Evolutionary conservation across 2,797 vertebrate genomes (phyloP).

Genomic region (Craterocephalus amniculus): DNA sequence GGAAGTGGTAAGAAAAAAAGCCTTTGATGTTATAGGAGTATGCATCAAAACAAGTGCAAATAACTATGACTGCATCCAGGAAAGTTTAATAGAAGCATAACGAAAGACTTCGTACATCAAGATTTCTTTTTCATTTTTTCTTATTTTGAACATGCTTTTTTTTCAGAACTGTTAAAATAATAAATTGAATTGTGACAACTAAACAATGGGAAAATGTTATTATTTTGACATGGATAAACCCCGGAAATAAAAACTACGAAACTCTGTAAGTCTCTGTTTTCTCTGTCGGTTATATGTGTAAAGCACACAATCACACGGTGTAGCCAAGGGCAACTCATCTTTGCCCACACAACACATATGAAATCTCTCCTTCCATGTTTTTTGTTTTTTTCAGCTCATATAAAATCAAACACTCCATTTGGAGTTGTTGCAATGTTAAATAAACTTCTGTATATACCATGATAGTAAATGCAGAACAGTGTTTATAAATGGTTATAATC

Average conservation of each 20-base stretch:
- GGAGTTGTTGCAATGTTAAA: neutral
- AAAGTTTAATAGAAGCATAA: neutral
- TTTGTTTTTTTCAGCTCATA: neutral
- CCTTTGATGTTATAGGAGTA: neutral
- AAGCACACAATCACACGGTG: conserved; percentile 7
- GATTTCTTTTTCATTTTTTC: neutral
- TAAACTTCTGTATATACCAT: neutral
- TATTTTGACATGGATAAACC: neutral
- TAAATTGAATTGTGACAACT: neutral
- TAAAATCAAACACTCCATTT: neutral
- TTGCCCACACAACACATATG: conserved; percentile 27
- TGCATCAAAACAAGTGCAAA: conserved; percentile 3
- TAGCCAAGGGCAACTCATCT: conserved; percentile 10
- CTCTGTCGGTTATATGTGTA: conserved; percentile 18
- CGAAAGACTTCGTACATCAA: neutral
- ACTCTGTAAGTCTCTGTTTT: conserved; percentile 59
- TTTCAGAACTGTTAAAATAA: neutral
- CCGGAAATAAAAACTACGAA: conserved; percentile 37
- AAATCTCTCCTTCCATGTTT: conserved; percentile 17
- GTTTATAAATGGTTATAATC: neutral
- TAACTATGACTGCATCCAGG: neutral
- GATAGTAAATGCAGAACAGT: neutral
- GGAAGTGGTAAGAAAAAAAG: conserved; percentile 1
- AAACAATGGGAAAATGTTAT: neutral
- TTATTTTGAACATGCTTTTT: neutral